phyloP scores from a whole-genome alignment of 2,888 invertebrate genomes.

The Zaprionus lineosus region DNA sequence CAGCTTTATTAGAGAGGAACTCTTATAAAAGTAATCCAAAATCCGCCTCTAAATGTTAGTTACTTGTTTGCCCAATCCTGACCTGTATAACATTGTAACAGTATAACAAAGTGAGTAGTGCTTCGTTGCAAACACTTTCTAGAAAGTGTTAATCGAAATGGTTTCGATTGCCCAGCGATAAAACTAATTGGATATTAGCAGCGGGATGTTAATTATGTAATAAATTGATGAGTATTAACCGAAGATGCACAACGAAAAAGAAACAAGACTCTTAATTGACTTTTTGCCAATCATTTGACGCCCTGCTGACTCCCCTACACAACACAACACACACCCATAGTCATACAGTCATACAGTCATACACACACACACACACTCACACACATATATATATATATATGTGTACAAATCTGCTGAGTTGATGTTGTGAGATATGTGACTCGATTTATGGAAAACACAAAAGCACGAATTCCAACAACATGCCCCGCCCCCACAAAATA shows the following conservation, averaged over 20 bases:
- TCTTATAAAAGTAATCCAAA: too few species aligned
- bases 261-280: slow-evolving; percentile 11
- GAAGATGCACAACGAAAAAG: neutral
- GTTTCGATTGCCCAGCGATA: slow-evolving; percentile 16
- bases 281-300: neutral
- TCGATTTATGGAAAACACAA: neutral
- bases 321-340: too few species aligned
- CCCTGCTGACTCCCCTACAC: neutral
- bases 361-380: too few species aligned
- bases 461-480: slow-evolving; percentile 22
- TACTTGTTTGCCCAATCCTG: too few species aligned
- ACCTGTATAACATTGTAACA: too few species aligned
- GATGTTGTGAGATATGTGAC: neutral
- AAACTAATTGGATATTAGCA: slow-evolving; percentile 31
- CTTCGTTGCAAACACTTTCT: neutral
- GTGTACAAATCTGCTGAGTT: slow-evolving; percentile 5
- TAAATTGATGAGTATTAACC: slow-evolving; percentile 13
- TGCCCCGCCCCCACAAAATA: too few species aligned
- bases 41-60: too few species aligned
- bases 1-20: too few species aligned
- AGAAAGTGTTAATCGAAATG: slow-evolving; percentile 25
- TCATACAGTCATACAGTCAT: too few species aligned
- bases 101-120: too few species aligned
- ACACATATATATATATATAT: neutral
- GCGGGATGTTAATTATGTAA: slow-evolving; percentile 39